phyloP scores from a whole-genome alignment of 37 sponge, comb jelly and placozoan genomes.

The Amphimedon queenslandica region DNA sequence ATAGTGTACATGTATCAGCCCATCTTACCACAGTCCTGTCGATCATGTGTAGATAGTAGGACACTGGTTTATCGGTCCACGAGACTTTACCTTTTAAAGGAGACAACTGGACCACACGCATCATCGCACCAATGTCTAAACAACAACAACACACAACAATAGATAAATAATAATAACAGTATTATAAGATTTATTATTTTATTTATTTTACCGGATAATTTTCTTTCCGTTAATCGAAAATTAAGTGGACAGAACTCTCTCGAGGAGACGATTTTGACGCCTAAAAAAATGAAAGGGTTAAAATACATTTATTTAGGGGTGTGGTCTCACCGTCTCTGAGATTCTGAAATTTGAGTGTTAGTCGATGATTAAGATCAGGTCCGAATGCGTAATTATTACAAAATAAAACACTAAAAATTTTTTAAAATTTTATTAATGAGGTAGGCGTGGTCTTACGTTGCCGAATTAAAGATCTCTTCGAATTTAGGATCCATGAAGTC shows the following conservation, averaged over 20 bases:
- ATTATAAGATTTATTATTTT: not conserved
- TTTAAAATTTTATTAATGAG: too few relatives aligned
- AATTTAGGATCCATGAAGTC: slow-evolving; percentile 81
- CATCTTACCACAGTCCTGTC: slow-evolving; percentile 68
- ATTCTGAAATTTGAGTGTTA: slow-evolving; percentile 77
- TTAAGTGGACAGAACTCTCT: slow-evolving; percentile 93
- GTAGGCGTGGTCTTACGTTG: slow-evolving; percentile 64
- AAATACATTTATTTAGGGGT: not conserved
- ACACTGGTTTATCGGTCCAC: slow-evolving; percentile 95
- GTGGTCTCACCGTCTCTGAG: slow-evolving; percentile 51
- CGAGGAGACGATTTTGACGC: slow-evolving; percentile 87
- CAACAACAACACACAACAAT: not conserved
- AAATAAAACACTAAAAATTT: slow-evolving; percentile 82
- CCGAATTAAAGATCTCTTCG: slow-evolving; percentile 43
- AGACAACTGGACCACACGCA: slow-evolving; percentile 80
- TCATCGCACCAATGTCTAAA: slow-evolving; percentile 90
- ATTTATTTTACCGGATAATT: slow-evolving; percentile 65
- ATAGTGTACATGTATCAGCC: not conserved
- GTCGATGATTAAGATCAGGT: slow-evolving; percentile 86
- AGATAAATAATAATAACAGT: not conserved
- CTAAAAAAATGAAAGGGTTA: slow-evolving; percentile 9
- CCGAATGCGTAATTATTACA: slow-evolving; percentile 99
- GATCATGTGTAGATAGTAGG: slow-evolving; percentile 89
- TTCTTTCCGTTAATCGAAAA: slow-evolving; percentile 90
- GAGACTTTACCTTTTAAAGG: slow-evolving; percentile 84